Conservation (phyloP, 2,797 vertebrate species). For the Sebastes itinus region DNA sequence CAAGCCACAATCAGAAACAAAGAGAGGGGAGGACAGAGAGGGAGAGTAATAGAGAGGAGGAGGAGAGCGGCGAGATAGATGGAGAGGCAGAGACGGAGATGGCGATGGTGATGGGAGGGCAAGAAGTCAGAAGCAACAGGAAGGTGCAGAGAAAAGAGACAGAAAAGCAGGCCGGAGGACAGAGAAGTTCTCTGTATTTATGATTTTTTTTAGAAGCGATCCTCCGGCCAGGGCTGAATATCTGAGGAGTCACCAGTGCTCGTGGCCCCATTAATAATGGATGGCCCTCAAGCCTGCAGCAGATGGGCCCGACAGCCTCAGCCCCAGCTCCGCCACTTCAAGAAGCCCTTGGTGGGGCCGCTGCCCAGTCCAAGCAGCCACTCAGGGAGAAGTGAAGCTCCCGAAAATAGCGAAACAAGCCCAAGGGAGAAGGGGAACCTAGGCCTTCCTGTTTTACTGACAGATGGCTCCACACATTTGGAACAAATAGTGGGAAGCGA, state of each 20-base stretch:
- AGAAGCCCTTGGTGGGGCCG: conserved; percentile 83
- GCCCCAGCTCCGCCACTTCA: conserved; percentile 83
- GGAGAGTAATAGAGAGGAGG: conserved; percentile 81
- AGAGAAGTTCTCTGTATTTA: conserved; percentile 63
- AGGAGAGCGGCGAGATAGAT: conserved; percentile 14
- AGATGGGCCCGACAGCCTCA: conserved; percentile 90
- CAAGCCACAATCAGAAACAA: conserved; percentile 90
- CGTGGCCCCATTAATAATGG: conserved; percentile 97
- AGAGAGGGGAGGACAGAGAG: conserved; percentile 75
- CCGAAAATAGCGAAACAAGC: conserved; percentile 85
- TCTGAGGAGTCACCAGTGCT: conserved; percentile 89
- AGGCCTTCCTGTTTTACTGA: conserved; percentile 91
- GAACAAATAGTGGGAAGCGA: conserved; percentile 87
- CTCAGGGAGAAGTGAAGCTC: conserved; percentile 88
- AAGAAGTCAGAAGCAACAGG: conserved; percentile 56
- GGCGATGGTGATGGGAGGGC: conserved; percentile 30
- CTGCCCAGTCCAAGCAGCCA: conserved; percentile 72
- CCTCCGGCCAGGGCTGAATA: conserved; percentile 95
- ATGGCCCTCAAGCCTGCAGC: conserved; percentile 90
- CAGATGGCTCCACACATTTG: conserved; percentile 89
- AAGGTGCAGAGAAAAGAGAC: conserved; percentile 43
- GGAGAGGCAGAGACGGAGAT: conserved; percentile 19
- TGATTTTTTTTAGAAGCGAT: conserved; percentile 82
- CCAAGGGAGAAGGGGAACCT: conserved; percentile 88
- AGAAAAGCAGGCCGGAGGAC: conserved; percentile 56